Evolutionary conservation across 1,140 invertebrate genomes (phyloP).

Genomic region (Cydia fagiglandana): DNA sequence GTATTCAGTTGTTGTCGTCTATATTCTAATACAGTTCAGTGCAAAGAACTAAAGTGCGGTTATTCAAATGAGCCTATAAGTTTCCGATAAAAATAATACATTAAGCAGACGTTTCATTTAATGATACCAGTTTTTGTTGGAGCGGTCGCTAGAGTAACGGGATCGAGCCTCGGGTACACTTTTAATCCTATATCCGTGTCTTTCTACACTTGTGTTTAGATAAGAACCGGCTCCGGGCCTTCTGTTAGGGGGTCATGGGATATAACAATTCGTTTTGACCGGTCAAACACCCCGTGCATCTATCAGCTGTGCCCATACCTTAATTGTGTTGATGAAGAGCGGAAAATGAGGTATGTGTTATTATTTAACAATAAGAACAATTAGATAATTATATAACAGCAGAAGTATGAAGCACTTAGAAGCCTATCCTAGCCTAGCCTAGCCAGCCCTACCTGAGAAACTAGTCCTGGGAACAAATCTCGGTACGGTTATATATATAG

Average conservation of each 20-base stretch:
- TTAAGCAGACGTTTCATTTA: constrained; percentile 27
- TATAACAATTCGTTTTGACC: constrained; percentile 35
- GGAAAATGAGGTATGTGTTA: constrained; percentile 2
- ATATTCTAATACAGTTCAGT: neutral
- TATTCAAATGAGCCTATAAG: constrained; percentile 16
- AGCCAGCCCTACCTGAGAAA: too few species aligned
- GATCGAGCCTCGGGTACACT: constrained; percentile 26
- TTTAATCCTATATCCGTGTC: constrained; percentile 32
- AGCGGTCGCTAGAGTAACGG: constrained; percentile 15
- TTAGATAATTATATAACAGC: too few species aligned
- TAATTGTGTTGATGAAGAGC: neutral
- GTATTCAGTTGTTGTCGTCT: neutral
- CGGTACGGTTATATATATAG: too few species aligned
- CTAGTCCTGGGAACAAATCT: too few species aligned
- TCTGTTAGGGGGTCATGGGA: constrained; percentile 25
- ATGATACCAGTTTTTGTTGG: constrained; percentile 29
- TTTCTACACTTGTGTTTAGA: constrained; percentile 33
- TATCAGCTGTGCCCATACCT: constrained; percentile 7
- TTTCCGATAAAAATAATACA: constrained; percentile 26
- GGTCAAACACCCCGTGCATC: constrained; percentile 41
- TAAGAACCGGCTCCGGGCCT: constrained; percentile 29
- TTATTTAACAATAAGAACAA: neutral
- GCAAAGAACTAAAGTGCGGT: constrained; percentile 12
- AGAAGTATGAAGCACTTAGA: too few species aligned
- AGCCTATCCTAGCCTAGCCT: too few species aligned